A percentile compares a stretch with the other conserved stretches of the same genome.
phyloP scores from a whole-genome alignment of 2,113 vertebrate species.

The Heterochromis multidens region DNA sequence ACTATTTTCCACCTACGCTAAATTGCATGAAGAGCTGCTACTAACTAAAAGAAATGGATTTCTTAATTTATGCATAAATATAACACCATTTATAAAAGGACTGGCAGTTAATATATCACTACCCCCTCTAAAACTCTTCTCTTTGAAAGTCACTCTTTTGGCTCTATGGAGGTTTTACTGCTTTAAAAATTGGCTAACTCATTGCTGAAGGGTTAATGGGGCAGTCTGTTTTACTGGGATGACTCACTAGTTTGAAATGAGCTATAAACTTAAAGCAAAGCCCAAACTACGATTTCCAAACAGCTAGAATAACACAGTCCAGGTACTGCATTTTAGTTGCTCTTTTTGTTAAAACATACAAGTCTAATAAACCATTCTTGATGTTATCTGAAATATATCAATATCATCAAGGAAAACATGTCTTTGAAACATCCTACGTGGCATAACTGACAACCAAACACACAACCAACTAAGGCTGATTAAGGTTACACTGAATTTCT shows the following conservation, averaged over 20 bases:
- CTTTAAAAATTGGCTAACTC: not conserved
- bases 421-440: not conserved
- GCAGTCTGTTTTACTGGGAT: not conserved
- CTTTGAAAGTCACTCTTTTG: not conserved
- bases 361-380: not conserved
- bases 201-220: not conserved
- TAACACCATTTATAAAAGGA: not conserved
- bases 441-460: not conserved
- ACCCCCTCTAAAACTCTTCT: not conserved
- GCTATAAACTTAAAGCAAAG: not conserved
- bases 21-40: not conserved
- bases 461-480: not conserved
- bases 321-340: not conserved
- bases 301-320: not conserved
- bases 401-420: not conserved
- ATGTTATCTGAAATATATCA: not conserved
- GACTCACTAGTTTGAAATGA: not conserved
- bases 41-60: not conserved
- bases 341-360: not conserved
- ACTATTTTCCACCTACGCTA: not conserved
- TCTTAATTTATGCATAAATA: not conserved
- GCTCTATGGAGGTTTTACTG: not conserved
- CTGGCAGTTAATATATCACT: not conserved
- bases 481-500: not conserved
- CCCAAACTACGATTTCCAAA: not conserved